Evolutionary conservation across 1,140 invertebrate species (phyloP).

Genomic region (Maniola jurtina): DNA sequence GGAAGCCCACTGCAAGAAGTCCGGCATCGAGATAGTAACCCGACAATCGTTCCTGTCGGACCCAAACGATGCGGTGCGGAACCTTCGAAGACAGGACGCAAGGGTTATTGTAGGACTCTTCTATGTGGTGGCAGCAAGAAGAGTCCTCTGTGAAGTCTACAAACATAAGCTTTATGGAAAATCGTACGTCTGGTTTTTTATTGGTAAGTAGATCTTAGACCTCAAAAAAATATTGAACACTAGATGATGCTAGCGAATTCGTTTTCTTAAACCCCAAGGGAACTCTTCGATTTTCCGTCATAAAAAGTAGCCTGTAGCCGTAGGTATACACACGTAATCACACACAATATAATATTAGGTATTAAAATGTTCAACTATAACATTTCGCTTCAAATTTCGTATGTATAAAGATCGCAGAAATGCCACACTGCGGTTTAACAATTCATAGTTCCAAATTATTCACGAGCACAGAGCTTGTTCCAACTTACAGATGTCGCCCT

Average conservation of each 20-base stretch:
- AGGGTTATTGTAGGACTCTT: constrained; percentile 98
- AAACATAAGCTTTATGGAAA: constrained; percentile 96
- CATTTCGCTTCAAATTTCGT: not conserved
- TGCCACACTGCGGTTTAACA: constrained; percentile 13
- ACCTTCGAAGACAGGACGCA: constrained; percentile 95
- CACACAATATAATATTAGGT: not conserved
- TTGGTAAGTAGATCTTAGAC: constrained; percentile 83
- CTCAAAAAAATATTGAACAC: too few relatives aligned
- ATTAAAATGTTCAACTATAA: constrained; percentile 12
- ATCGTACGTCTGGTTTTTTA: constrained; percentile 99
- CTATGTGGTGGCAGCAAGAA: constrained; percentile 96
- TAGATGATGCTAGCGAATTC: too few relatives aligned
- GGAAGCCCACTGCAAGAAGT: constrained; percentile 95
- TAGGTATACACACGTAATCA: too few relatives aligned
- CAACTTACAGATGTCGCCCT: constrained; percentile 24
- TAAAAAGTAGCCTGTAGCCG: too few relatives aligned
- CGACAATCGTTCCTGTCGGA: constrained; percentile 98
- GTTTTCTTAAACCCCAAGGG: too few relatives aligned
- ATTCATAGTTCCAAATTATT: constrained; percentile 20
- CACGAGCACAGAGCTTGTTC: constrained; percentile 17
- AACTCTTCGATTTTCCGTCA: too few relatives aligned
- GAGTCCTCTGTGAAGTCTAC: constrained; percentile 98
- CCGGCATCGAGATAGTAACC: constrained; percentile 96
- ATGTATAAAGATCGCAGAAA: constrained; percentile 1
- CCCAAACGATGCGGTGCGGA: constrained; percentile 96